A percentile compares a stretch with the other conserved stretches of the same genome.
Evolutionary conservation across 2,113 vertebrate genomes (phyloP).

Genomic region (Erpornis zantholeuca): DNA sequence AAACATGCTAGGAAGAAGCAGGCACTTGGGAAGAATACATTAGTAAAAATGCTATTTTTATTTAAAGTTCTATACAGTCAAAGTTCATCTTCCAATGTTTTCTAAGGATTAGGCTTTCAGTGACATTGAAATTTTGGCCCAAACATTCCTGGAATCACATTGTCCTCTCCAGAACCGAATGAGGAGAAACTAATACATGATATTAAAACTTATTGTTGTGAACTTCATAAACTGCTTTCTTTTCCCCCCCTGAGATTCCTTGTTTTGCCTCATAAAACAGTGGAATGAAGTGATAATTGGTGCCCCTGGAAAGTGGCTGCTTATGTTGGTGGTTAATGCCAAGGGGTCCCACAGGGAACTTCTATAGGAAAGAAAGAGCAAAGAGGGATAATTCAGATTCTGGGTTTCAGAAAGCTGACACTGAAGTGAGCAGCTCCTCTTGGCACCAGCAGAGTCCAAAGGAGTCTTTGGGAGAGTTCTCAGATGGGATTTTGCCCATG

Average conservation of each 20-base stretch:
- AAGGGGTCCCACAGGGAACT: background rate
- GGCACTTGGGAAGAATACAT: constrained; percentile 55
- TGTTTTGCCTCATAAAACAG: background rate
- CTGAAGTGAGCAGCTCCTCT: background rate
- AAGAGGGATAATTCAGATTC: background rate
- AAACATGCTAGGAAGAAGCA: constrained; percentile 53
- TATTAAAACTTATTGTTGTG: background rate
- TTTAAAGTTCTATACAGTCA: constrained; percentile 42
- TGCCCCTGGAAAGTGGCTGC: background rate
- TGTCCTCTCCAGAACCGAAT: background rate
- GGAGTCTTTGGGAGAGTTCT: background rate
- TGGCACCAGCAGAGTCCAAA: background rate
- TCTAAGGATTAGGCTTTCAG: background rate
- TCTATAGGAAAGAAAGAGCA: background rate
- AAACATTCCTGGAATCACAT: background rate
- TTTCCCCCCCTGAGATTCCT: background rate
- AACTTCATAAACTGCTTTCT: background rate
- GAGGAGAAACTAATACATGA: background rate
- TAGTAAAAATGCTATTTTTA: constrained; percentile 49
- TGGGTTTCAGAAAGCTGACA: background rate
- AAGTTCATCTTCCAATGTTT: constrained; percentile 49
- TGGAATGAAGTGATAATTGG: background rate
- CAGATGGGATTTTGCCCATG: background rate
- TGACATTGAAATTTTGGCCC: background rate
- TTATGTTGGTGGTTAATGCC: background rate